These are phyloP conservation scores for Ptiloglossa arizonensis DNA, from an alignment of 1,140 invertebrate genomes.

Conservation along the genomic window DNA sequence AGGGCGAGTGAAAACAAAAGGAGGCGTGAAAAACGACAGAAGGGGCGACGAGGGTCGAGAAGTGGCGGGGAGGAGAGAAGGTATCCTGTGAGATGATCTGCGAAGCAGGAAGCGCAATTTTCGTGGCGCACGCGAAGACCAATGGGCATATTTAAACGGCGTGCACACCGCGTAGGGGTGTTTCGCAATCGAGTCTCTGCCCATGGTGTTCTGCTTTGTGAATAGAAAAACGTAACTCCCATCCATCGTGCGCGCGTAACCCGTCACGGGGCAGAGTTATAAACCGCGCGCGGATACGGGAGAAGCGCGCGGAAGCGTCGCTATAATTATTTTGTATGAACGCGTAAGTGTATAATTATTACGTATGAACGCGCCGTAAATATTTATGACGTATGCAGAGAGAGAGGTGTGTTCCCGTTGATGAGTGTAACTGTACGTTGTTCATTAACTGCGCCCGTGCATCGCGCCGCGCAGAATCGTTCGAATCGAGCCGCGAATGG, in stretches of 20 bases:
- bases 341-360: constrained; percentile 57
- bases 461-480: not conserved
- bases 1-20: not conserved
- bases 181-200: constrained; percentile 22
- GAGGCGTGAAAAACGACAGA: not conserved
- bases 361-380: constrained; percentile 46
- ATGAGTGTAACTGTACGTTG: constrained; percentile 45
- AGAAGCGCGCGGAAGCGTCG: constrained; percentile 3
- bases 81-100: constrained; percentile 60
- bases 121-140: constrained; percentile 66
- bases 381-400: constrained; percentile 52
- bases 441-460: constrained; percentile 8
- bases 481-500: not conserved
- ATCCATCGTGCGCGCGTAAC: too few relatives aligned
- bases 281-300: not conserved
- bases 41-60: not conserved
- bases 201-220: constrained; percentile 1
- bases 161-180: constrained; percentile 21
- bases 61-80: not conserved
- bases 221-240: constrained; percentile 33
- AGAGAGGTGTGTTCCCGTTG: constrained; percentile 27
- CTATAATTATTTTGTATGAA: constrained; percentile 57
- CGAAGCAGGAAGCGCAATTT: constrained; percentile 67
- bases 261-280: not conserved
- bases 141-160: constrained; percentile 34